These are phyloP conservation scores for Willowsia nigromaculata DNA, from an alignment of 2,888 invertebrate genomes.

Conservation along the genomic window DNA sequence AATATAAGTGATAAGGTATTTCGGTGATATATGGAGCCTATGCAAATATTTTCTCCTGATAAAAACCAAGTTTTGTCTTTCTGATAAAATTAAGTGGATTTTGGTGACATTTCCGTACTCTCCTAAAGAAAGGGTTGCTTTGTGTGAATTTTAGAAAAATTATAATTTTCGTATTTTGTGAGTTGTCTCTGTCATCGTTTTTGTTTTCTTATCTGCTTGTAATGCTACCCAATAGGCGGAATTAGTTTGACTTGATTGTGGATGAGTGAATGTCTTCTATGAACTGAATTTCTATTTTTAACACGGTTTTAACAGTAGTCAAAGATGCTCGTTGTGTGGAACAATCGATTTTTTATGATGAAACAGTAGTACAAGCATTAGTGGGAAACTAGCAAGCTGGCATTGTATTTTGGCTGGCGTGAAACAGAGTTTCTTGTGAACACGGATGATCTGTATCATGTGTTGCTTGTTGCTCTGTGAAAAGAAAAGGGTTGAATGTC, in stretches of 20 bases:
- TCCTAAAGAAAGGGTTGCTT: background rate
- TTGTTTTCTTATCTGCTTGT: background rate
- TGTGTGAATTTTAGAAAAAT: background rate
- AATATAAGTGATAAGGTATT: no score
- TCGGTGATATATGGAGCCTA: no score
- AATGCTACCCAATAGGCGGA: background rate
- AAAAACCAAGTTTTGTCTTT: no score
- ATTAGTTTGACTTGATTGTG: constrained; percentile 13
- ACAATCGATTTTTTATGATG: constrained; percentile 26
- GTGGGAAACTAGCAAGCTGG: no score
- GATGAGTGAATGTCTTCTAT: constrained; percentile 19
- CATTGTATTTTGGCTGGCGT: no score
- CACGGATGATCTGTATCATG: background rate
- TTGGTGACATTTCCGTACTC: background rate
- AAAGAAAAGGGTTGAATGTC: background rate
- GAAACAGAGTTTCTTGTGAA: no score
- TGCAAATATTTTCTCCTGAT: no score
- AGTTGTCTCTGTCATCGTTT: background rate
- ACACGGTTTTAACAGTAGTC: background rate
- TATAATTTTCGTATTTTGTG: background rate
- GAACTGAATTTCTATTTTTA: constrained; percentile 37
- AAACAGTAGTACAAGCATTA: no score
- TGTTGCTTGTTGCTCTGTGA: constrained; percentile 12
- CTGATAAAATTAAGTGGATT: background rate
- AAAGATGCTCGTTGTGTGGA: background rate